A percentile compares a stretch with the other conserved stretches of the same genome.
Evolutionary conservation across 2,113 vertebrate genomes (phyloP).

Genomic region (Panthera uncia): DNA sequence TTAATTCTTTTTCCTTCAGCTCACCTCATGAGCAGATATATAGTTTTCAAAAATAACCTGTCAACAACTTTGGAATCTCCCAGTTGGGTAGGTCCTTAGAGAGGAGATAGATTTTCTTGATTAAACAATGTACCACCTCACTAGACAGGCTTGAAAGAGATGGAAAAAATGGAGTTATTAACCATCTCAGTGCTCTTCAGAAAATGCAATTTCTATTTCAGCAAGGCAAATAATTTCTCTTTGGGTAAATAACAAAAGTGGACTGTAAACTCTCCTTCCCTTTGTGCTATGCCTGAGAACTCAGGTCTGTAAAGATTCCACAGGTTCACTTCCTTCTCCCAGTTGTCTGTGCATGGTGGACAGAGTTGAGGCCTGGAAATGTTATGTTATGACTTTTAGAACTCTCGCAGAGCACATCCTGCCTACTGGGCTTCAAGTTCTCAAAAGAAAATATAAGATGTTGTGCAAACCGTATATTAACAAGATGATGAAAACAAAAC

Average conservation of each 20-base stretch:
- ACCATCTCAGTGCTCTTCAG: background rate
- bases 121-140: background rate
- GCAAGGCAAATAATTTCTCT: background rate
- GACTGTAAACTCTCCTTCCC: background rate
- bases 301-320: background rate
- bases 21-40: background rate
- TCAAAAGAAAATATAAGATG: background rate
- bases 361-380: background rate
- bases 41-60: conserved; percentile 13
- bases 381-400: background rate
- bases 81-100: background rate
- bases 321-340: background rate
- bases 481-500: background rate
- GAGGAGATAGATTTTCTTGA: background rate
- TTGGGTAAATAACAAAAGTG: background rate
- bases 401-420: background rate
- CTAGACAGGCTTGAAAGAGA: background rate
- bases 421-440: background rate
- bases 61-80: background rate
- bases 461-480: background rate
- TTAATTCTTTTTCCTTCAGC: background rate
- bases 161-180: background rate
- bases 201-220: conserved; percentile 1
- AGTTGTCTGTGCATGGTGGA: background rate
- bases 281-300: background rate